Evolutionary conservation across 2,113 vertebrate species (phyloP).

Genomic region (Rhadina sibilatrix): DNA sequence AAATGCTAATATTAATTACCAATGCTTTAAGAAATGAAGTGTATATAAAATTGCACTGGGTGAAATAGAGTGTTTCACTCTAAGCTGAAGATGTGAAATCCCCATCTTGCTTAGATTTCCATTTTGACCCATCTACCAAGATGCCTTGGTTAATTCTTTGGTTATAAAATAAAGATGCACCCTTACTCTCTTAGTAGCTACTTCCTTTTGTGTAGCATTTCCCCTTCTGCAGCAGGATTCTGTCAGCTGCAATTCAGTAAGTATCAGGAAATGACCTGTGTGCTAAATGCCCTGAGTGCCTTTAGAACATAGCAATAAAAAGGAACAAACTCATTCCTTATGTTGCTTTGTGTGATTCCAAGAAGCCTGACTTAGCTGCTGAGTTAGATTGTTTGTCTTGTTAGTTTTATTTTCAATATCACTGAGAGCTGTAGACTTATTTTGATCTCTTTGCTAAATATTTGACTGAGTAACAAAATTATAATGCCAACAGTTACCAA

Average conservation of each 20-base stretch:
- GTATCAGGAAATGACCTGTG: background rate
- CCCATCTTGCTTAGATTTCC: background rate
- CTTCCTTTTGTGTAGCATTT: background rate
- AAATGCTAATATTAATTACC: background rate
- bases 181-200: background rate
- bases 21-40: background rate
- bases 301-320: background rate
- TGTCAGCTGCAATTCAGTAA: background rate
- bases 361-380: background rate
- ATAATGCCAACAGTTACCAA: constrained; percentile 76
- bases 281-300: background rate
- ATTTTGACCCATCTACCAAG: background rate
- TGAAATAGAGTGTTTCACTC: background rate
- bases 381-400: background rate
- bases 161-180: background rate
- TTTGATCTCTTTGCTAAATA: constrained; percentile 1
- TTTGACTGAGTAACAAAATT: constrained; percentile 64
- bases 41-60: background rate
- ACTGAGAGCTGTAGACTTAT: background rate
- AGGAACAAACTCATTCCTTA: background rate
- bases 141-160: background rate
- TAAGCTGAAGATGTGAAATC: background rate
- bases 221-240: background rate
- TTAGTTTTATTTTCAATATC: background rate
- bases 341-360: background rate